phyloP scores from a whole-genome alignment of 64 coral and sea anemone genomes.

The Dendrophyllia cribrosa region DNA sequence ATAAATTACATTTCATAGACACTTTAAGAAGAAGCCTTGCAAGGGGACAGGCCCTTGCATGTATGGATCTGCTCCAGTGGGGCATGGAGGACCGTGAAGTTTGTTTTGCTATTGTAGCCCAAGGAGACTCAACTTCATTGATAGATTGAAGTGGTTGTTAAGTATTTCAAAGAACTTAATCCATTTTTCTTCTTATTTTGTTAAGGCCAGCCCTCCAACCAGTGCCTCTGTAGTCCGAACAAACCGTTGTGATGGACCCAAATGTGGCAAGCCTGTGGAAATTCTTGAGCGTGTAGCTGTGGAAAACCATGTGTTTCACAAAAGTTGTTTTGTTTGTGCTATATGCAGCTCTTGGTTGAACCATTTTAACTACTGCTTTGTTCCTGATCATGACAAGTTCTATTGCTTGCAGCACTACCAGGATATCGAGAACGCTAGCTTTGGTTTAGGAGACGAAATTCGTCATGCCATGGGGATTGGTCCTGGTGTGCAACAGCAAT shows the following conservation, averaged over 20 bases:
- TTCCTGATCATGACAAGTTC: slow-evolving; percentile 97
- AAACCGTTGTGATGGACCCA: slow-evolving; percentile 77
- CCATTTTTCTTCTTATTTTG: not conserved
- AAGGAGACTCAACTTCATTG: no score
- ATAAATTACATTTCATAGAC: no score
- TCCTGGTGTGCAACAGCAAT: slow-evolving; percentile 94
- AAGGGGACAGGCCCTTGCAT: no score
- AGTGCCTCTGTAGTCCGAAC: slow-evolving; percentile 38
- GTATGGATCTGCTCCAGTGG: no score
- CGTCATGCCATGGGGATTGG: slow-evolving; percentile 89
- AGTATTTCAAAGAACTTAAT: no score
- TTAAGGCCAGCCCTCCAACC: not conserved
- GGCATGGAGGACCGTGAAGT: no score
- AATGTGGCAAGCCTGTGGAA: slow-evolving; percentile 73
- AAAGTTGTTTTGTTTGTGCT: slow-evolving; percentile 92
- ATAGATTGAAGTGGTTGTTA: no score
- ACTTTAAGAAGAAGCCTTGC: no score
- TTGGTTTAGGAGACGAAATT: slow-evolving; percentile 76
- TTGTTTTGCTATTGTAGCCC: no score
- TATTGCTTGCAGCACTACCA: slow-evolving; percentile 95
- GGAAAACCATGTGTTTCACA: slow-evolving; percentile 94
- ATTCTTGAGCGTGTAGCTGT: slow-evolving; percentile 90
- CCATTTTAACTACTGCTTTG: slow-evolving; percentile 97
- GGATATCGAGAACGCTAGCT: slow-evolving; percentile 88
- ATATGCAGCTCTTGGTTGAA: slow-evolving; percentile 91